A percentile compares a stretch with the other conserved stretches of the same genome.
These are phyloP conservation scores for Zapornia atra DNA, from an alignment of 2,113 vertebrate species.

Conservation along the genomic window DNA sequence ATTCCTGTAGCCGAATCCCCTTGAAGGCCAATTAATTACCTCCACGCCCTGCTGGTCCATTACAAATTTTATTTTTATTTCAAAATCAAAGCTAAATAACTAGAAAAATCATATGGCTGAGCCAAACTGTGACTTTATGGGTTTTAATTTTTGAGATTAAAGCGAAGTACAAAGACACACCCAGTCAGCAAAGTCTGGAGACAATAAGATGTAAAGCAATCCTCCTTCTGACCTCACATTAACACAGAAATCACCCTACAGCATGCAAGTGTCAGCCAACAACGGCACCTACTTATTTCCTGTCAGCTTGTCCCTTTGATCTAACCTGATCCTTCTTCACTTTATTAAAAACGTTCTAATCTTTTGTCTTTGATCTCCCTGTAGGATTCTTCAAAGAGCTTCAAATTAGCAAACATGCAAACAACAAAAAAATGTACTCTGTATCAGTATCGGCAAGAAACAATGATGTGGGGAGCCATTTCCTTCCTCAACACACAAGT, in stretches of 20 bases:
- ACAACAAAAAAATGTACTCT: slow-evolving; percentile 60
- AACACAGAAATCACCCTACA: slow-evolving; percentile 74
- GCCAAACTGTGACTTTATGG: slow-evolving; percentile 57
- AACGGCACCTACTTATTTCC: slow-evolving; percentile 74
- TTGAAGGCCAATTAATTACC: slow-evolving; percentile 35
- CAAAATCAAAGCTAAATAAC: slow-evolving; percentile 57
- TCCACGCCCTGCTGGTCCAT: background rate
- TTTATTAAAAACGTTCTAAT: slow-evolving; percentile 75
- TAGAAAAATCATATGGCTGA: slow-evolving; percentile 43
- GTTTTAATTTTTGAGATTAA: slow-evolving; percentile 68
- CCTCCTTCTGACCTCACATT: slow-evolving; percentile 70
- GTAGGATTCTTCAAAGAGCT: slow-evolving; percentile 70
- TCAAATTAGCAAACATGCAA: slow-evolving; percentile 71
- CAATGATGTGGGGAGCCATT: slow-evolving; percentile 34
- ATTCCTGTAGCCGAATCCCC: background rate
- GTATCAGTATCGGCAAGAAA: slow-evolving; percentile 46
- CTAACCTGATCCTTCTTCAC: slow-evolving; percentile 74
- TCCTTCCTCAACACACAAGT: slow-evolving; percentile 63
- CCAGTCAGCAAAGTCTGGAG: slow-evolving; percentile 69
- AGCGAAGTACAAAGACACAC: slow-evolving; percentile 63
- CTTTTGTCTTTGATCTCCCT: slow-evolving; percentile 74
- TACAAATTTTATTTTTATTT: slow-evolving; percentile 61
- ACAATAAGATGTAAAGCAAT: slow-evolving; percentile 71
- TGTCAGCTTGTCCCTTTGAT: slow-evolving; percentile 75
- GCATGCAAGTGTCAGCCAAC: slow-evolving; percentile 73